Base-by-base conservation (phyloP, 2,797 vertebrate genomes). In the Pseudochirops cupreus region DNA sequence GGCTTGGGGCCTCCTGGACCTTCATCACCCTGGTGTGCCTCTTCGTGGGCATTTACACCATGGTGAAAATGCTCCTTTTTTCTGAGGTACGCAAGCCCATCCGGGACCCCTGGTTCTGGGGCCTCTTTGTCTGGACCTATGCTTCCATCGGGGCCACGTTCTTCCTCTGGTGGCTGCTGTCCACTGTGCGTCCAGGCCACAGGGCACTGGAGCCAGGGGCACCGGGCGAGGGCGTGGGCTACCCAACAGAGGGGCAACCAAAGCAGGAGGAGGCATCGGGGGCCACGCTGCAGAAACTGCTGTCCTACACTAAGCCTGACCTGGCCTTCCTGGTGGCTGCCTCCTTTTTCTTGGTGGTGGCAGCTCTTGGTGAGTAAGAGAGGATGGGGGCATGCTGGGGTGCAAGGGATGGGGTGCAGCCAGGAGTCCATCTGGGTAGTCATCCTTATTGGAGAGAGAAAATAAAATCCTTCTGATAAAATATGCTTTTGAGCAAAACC, bases 11-110 rank as follows among this genome's bases (percentile, higher is more conserved):
- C 1, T 98, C 99, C 0, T 94, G 97, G 95, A 98, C 98, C 9
- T 98, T 98, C 93, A 98, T 99, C 10, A 96, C 99, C 1, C 90
- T 99, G 0, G 0, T 99, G 97, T 99, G 99, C 98, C 98, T 99
- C 91, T 96, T 98, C 0, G 96, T 99, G 97, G 98, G 99, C 96
- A 99, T 99, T 96, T 99, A 99, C 11, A 97, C 99, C 93, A 92
- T 99, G 98, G 98, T 98, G 96, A 99, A 99, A 98, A 97, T 99
- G 98, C 99, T 99, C 97, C 99, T 99, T 92, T 99, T 99, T 97
- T 99, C 98, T 0, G 99, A 99, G 98, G 97, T 99, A 92, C 98
- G 97, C 29, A 96, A 98, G 89, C 99, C 98, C 50, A 97, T 99
- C 96, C 97, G 96, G 96, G 99, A 99, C 96, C 99, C 99, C 0